Percentiles rank a stretch among this genome's conserved stretches.
These are phyloP conservation scores for Asteroscopus sphinx DNA, from an alignment of 2,888 invertebrate species.

Conservation along the genomic window DNA sequence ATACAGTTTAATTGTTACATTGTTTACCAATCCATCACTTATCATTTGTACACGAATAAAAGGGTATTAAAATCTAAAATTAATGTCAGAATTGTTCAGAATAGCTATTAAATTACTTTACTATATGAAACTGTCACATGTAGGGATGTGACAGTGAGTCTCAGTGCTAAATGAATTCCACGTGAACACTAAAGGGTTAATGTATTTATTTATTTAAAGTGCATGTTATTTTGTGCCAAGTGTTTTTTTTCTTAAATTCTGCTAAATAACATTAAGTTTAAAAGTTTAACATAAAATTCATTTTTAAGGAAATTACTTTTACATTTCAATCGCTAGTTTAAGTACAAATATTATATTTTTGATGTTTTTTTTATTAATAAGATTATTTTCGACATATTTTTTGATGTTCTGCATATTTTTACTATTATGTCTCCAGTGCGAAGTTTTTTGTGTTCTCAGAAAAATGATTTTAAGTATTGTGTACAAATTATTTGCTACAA, in stretches of 20 bases:
- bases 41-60: background rate
- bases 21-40: background rate
- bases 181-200: constrained; percentile 11
- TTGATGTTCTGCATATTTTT: constrained; percentile 4
- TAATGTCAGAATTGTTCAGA: background rate
- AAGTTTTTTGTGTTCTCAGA: constrained; percentile 7
- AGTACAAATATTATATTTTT: constrained; percentile 45
- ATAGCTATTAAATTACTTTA: background rate
- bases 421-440: constrained; percentile 6
- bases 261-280: background rate
- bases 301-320: constrained; percentile 31
- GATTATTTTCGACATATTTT: constrained; percentile 12
- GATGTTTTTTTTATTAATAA: constrained; percentile 25
- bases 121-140: background rate
- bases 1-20: background rate
- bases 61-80: background rate
- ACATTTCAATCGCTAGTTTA: constrained; percentile 53
- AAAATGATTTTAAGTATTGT: background rate
- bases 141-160: background rate
- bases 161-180: constrained; percentile 31
- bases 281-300: background rate
- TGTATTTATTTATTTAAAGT: constrained; percentile 39
- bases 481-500: constrained; percentile 23
- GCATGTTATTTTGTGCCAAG: constrained; percentile 5
- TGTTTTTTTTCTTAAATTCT: constrained; percentile 2